Conservation (phyloP, 30 jellyfish, hydroid and myxozoan genomes). For the Aurelia sp. region DNA sequence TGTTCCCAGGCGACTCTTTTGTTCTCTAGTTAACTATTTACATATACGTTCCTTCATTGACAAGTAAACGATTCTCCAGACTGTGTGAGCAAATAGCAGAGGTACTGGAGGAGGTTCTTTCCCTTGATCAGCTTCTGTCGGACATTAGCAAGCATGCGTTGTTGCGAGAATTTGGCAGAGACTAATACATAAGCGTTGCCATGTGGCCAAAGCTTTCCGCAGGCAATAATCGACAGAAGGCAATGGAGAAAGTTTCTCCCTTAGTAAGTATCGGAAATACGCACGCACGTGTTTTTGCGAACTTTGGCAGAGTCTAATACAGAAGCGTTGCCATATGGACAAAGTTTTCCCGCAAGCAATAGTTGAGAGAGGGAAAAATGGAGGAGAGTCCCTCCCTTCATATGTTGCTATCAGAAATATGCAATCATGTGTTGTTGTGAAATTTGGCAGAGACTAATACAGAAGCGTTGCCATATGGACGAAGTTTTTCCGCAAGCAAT, state of each 20-base stretch:
- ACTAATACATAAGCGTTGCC: neutral
- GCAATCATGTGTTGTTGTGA: too few relatives aligned
- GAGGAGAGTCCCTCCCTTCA: too few relatives aligned
- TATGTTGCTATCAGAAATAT: neutral
- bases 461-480: neutral
- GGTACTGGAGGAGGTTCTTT: neutral
- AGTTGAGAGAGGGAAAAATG: neutral
- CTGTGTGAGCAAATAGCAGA: neutral
- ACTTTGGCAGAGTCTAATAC: too few relatives aligned
- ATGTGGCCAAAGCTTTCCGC: neutral
- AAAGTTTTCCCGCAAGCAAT: neutral
- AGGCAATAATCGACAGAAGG: neutral
- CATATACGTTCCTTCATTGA: slow-evolving; percentile 6
- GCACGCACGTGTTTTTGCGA: too few relatives aligned
- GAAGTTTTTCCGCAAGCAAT: neutral
- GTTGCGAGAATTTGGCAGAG: neutral
- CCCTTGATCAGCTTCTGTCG: neutral
- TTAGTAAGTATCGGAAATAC: neutral
- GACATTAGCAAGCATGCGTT: neutral
- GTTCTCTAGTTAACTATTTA: slow-evolving; percentile 5
- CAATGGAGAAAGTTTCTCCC: neutral
- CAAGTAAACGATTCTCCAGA: neutral
- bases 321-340: neutral
- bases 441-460: too few relatives aligned
- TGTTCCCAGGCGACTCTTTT: slow-evolving; percentile 43